These are phyloP conservation scores for Brachionus sp. DNA, from an alignment of 1,140 invertebrate genomes.

Conservation along the genomic window DNA sequence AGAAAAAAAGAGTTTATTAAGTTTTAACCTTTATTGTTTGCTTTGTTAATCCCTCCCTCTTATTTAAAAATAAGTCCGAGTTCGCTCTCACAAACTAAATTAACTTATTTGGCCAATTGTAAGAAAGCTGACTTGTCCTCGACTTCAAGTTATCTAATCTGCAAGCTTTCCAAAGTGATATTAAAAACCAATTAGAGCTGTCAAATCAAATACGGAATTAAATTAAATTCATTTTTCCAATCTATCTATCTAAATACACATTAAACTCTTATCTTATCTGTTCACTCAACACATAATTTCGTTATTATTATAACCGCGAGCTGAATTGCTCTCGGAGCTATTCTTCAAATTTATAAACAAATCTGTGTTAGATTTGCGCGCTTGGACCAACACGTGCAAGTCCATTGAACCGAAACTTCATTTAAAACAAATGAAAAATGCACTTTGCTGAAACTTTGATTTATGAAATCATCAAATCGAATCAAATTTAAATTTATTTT, in stretches of 20 bases:
- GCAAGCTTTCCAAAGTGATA: background rate
- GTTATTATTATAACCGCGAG: background rate
- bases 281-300: slow-evolving; percentile 1
- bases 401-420: background rate
- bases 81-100: background rate
- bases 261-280: background rate
- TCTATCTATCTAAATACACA: no score
- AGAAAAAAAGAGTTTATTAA: background rate
- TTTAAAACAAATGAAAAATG: background rate
- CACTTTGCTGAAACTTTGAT: background rate
- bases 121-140: background rate
- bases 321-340: background rate
- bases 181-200: slow-evolving; percentile 3
- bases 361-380: background rate
- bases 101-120: background rate
- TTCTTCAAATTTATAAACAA: background rate
- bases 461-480: background rate
- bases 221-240: background rate
- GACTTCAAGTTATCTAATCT: background rate
- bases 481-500: background rate
- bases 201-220: background rate
- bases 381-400: background rate
- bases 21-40: slow-evolving; percentile 22
- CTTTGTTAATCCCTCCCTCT: background rate
- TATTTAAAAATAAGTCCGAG: background rate